A percentile compares a stretch with the other conserved stretches of the same genome.
Evolutionary conservation across 2,797 vertebrate species (phyloP).

Genomic region (Megaceryle alcyon): DNA sequence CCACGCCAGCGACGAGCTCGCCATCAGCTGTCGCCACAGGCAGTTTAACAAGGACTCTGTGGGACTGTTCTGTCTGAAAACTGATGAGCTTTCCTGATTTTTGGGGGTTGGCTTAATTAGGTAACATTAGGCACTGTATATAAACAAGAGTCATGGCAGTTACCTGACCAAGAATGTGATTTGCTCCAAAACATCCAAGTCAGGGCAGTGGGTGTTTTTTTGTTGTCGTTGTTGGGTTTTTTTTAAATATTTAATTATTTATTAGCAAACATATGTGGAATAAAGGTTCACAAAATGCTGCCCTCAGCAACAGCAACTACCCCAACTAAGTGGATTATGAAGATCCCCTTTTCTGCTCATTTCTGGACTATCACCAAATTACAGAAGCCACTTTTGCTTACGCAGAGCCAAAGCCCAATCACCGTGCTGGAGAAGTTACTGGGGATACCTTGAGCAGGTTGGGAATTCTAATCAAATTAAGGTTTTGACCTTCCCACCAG

Average conservation of each 20-base stretch:
- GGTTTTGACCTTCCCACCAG: neutral
- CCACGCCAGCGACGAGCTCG: neutral
- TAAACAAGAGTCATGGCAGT: neutral
- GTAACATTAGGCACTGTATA: neutral
- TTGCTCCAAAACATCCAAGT: neutral
- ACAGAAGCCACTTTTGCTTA: neutral
- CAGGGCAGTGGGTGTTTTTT: neutral
- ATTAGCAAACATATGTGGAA: neutral
- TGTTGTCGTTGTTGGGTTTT: neutral
- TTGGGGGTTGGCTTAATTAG: neutral
- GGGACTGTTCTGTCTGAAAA: neutral
- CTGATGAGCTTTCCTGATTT: neutral
- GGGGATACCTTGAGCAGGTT: neutral
- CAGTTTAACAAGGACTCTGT: neutral
- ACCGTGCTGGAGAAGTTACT: neutral
- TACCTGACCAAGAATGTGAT: neutral
- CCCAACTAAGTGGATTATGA: neutral
- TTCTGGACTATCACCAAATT: neutral
- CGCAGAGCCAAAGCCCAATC: neutral
- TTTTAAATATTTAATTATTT: neutral
- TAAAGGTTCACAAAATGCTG: neutral
- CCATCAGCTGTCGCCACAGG: neutral
- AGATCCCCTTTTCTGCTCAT: neutral
- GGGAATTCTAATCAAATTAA: neutral
- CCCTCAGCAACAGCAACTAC: neutral